These are phyloP conservation scores for Xenus cinereus DNA, from an alignment of 2,113 vertebrate genomes.

Conservation along the genomic window DNA sequence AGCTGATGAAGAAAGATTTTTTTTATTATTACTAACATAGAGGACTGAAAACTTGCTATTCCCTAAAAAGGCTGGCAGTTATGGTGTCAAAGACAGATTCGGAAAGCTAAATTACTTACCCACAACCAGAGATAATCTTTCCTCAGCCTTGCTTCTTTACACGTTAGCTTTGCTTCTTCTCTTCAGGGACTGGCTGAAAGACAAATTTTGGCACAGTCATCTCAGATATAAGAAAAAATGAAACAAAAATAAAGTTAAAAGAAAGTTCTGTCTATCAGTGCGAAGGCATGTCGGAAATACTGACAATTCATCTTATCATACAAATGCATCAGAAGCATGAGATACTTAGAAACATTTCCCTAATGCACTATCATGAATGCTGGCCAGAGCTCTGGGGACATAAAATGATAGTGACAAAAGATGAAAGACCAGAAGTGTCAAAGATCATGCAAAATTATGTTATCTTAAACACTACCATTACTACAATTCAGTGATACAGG, in stretches of 20 bases:
- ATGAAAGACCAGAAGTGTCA: background rate
- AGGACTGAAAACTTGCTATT: background rate
- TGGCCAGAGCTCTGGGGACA: background rate
- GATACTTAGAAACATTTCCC: background rate
- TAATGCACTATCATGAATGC: background rate
- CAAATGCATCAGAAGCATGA: background rate
- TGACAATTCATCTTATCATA: background rate
- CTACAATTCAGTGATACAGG: background rate
- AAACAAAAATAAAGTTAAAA: background rate
- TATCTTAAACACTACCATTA: background rate
- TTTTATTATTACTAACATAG: background rate
- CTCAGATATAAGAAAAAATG: background rate
- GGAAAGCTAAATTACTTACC: background rate
- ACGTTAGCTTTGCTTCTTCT: background rate
- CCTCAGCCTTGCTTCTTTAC: background rate
- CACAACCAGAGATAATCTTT: background rate
- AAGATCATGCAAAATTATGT: background rate
- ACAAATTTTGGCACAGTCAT: background rate
- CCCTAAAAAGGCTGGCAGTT: background rate
- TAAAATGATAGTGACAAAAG: background rate
- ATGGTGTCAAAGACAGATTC: background rate
- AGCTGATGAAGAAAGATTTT: background rate
- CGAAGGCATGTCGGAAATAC: background rate
- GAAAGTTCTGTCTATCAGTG: background rate
- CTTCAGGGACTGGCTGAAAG: background rate